These are phyloP conservation scores for Planiliza haematocheilus DNA, from an alignment of 2,113 vertebrate genomes.

Conservation along the genomic window DNA sequence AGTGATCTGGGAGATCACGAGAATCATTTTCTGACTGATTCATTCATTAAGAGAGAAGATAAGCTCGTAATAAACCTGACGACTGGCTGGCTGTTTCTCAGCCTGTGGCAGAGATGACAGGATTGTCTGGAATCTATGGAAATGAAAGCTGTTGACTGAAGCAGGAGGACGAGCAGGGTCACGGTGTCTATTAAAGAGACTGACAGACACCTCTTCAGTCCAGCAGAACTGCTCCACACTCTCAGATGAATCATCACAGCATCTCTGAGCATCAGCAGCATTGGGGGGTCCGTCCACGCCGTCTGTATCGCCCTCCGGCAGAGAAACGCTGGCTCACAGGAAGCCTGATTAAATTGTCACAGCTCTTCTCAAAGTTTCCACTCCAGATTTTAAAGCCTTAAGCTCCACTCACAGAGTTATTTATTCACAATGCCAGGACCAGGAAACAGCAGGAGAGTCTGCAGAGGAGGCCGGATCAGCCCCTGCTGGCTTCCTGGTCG, in stretches of 20 bases:
- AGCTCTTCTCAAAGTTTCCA: conserved; percentile 18
- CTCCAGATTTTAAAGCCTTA: not conserved
- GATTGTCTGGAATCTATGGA: not conserved
- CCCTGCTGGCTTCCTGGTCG: too few species aligned
- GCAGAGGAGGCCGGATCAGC: too few species aligned
- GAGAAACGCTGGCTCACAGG: not conserved
- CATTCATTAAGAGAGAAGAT: too few species aligned
- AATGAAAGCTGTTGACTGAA: not conserved
- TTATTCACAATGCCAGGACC: too few species aligned
- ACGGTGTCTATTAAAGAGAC: not conserved
- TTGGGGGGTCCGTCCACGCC: too few species aligned
- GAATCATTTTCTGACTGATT: too few species aligned
- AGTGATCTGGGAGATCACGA: too few species aligned
- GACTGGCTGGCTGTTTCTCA: too few species aligned
- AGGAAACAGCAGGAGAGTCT: too few species aligned
- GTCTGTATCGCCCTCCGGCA: too few species aligned
- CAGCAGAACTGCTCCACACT: too few species aligned
- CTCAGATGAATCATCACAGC: not conserved
- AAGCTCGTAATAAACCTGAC: too few species aligned
- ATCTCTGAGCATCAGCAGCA: conserved; percentile 5
- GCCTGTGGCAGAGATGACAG: not conserved
- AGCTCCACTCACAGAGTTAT: not conserved
- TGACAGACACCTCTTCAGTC: not conserved
- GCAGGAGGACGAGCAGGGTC: not conserved
- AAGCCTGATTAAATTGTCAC: not conserved